Conservation (phyloP, 2,888 invertebrate genomes). For the Abrostola tripartita region DNA sequence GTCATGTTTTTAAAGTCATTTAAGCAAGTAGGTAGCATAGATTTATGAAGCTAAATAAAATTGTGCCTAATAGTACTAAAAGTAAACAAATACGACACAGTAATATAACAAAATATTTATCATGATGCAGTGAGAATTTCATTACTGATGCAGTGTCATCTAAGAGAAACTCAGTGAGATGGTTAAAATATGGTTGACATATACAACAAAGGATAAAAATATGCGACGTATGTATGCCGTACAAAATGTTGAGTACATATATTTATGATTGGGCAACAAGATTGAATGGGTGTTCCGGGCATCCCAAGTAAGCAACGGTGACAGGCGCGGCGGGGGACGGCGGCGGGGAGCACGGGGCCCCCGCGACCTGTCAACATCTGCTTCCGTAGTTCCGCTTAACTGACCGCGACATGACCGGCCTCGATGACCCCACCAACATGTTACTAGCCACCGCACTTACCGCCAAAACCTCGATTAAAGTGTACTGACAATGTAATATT, state of each 20-base stretch:
- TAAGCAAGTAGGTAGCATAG: too few species aligned
- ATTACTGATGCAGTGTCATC: not conserved
- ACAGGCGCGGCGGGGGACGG: constrained; percentile 60
- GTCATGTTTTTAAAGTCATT: too few species aligned
- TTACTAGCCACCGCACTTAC: constrained; percentile 24
- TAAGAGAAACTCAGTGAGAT: constrained; percentile 2
- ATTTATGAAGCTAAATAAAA: too few species aligned
- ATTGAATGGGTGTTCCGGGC: constrained; percentile 67
- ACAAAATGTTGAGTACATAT: constrained; percentile 27
- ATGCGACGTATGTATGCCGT: constrained; percentile 31
- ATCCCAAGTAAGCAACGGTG: constrained; percentile 57
- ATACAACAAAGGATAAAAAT: constrained; percentile 7
- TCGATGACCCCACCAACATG: constrained; percentile 63
- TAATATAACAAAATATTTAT: too few species aligned
- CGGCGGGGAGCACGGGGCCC: constrained; percentile 48
- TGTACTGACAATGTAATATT: not conserved
- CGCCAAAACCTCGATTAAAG: not conserved
- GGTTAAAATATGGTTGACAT: constrained; percentile 1
- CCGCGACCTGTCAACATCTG: constrained; percentile 75
- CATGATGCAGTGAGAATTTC: not conserved
- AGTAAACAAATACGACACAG: too few species aligned
- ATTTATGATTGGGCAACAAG: constrained; percentile 53
- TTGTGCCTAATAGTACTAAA: too few species aligned
- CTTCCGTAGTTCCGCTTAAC: constrained; percentile 76
- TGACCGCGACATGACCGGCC: constrained; percentile 70